These are phyloP conservation scores for Phylloscopus trochiloides DNA, from an alignment of 2,113 vertebrate species.

Conservation along the genomic window DNA sequence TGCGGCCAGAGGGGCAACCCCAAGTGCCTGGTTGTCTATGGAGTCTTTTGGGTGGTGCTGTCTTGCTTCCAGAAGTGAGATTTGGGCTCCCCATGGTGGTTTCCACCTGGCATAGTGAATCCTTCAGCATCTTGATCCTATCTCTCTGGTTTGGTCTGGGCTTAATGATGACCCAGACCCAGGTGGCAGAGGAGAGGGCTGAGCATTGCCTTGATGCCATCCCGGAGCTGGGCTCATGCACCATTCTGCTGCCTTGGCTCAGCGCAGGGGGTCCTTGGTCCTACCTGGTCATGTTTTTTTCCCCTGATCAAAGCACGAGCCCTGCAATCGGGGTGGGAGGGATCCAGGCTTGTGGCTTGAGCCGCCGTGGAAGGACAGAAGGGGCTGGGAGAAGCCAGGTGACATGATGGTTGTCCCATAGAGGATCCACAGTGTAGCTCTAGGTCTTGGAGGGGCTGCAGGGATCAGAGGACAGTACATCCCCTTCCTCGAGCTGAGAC, in stretches of 20 bases:
- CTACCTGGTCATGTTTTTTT: fast-evolving
- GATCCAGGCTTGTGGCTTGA: neutral
- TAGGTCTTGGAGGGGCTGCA: neutral
- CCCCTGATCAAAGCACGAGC: neutral
- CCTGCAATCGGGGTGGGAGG: fast-evolving
- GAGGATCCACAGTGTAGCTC: neutral
- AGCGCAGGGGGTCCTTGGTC: neutral
- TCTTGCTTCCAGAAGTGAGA: neutral
- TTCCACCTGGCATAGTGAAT: neutral
- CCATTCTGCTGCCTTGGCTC: fast-evolving
- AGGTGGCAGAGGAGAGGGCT: neutral
- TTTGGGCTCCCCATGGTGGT: fast-evolving
- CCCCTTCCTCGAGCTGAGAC: neutral
- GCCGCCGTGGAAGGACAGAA: fast-evolving
- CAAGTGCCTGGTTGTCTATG: fast-evolving
- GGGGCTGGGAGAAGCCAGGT: neutral
- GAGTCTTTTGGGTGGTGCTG: neutral
- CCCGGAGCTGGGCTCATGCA: fast-evolving
- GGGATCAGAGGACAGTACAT: neutral
- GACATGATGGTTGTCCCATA: fast-evolving
- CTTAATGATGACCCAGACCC: neutral
- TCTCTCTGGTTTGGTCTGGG: neutral
- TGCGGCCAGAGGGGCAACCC: neutral
- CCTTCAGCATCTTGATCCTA: fast-evolving
- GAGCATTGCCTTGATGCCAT: neutral